Evolutionary conservation across 2,113 vertebrate species (phyloP).

Genomic region (Sorex fumeus): DNA sequence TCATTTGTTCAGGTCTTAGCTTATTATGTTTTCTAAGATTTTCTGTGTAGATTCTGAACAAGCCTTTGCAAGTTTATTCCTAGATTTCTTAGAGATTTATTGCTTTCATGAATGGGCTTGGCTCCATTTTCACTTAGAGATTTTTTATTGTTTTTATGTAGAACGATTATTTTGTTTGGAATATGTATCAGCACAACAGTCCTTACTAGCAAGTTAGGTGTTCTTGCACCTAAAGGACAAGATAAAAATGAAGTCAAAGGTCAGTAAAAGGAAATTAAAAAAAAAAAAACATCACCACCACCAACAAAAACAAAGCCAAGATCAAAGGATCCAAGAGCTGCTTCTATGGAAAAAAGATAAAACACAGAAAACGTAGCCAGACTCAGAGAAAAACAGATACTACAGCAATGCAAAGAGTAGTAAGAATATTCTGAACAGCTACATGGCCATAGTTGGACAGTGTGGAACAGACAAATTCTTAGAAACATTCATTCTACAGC

Average conservation of each 20-base stretch:
- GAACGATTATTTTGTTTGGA: background rate
- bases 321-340: background rate
- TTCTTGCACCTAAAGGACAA: background rate
- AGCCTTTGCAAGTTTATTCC: background rate
- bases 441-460: background rate
- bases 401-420: background rate
- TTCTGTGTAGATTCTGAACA: background rate
- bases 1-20: background rate
- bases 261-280: background rate
- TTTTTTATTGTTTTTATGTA: slow-evolving; percentile 9
- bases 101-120: background rate
- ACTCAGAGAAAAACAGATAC: background rate
- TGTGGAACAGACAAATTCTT: background rate
- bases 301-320: background rate
- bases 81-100: background rate
- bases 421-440: background rate
- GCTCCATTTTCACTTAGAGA: slow-evolving; percentile 17
- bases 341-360: background rate
- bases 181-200: background rate
- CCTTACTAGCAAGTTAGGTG: background rate
- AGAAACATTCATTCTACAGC: background rate
- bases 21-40: background rate
- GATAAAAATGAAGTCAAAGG: background rate
- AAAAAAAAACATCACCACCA: background rate
- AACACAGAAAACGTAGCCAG: background rate